phyloP scores from a whole-genome alignment of 2,888 invertebrate genomes.

The Apamea anceps region DNA sequence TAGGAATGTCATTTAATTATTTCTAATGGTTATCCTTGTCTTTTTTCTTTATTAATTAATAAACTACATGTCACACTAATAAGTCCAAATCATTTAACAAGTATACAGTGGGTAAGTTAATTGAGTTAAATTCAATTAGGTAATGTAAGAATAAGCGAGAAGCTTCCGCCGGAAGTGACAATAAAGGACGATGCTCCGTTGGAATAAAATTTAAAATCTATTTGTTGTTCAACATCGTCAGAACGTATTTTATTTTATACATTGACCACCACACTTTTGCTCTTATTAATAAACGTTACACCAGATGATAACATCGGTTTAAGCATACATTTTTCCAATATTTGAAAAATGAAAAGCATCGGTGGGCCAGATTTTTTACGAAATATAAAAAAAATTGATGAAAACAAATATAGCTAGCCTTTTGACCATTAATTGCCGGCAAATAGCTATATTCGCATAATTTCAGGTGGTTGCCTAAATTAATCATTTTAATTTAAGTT shows the following conservation, averaged over 20 bases:
- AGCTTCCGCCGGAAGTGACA: constrained; percentile 74
- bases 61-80: not conserved
- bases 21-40: not conserved
- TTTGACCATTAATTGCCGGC: not conserved
- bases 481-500: not conserved
- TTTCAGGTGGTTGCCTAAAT: not conserved
- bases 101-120: constrained; percentile 66
- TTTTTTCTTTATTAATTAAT: not conserved
- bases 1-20: not conserved
- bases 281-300: not conserved
- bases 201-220: constrained; percentile 69
- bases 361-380: not conserved
- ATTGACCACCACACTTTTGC: not conserved
- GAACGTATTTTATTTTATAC: not conserved
- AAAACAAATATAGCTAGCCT: too few species aligned
- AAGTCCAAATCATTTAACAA: constrained; percentile 9
- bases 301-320: not conserved
- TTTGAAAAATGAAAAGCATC: not conserved
- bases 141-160: constrained; percentile 69
- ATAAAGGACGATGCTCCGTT: constrained; percentile 75
- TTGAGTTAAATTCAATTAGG: constrained; percentile 79
- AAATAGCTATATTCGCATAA: not conserved
- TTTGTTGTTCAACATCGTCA: constrained; percentile 26
- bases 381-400: too few species aligned
- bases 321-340: not conserved